Base-by-base conservation (phyloP, 2,797 vertebrate species). In the Dryobates pubescens region DNA sequence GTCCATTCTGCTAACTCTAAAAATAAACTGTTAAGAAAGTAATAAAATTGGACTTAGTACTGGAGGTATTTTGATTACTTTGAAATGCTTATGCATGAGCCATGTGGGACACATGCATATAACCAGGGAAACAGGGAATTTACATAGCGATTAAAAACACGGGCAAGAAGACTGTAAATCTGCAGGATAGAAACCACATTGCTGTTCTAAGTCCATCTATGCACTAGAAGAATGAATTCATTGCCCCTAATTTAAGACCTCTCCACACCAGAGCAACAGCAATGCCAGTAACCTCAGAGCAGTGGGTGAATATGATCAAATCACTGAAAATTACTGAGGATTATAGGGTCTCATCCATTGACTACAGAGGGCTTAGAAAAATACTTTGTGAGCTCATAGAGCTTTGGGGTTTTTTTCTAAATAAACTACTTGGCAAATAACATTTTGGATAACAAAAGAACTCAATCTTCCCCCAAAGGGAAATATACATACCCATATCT, bases 31-130 rank as follows among this genome's bases (percentile, higher is more conserved):
- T 73, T 90, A 92, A 70, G 85, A 89, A 86, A 92, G 82, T 29
- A 93, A 94, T 96, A 93, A 94, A 92, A 82, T 36, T 70, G 24
- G 88, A 81, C 49, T 96, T 95, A 92, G 34, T 30, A 87, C n/a
- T 73, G 61, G 61, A 91, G 51, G 36, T 17, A 86, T 90, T 95
- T 77, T 70, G 24, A 49, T 32, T 89, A 38, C 75, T 93, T 87
- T 92, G 51, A 85, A 89, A 85, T 53, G 65, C 19, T 71, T 93
- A 83, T 45, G 9, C 29, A n/a, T 54, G 82, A 95, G 24, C 64
- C 30, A 14, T 53, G 24, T 83, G 22, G 27, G 32, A 88, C 45
- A 69, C 6, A 32, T 34, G 57, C 30, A 63, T 13, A 36, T 69
- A 77, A 79, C 71, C 38, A 77, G 58, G 36, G 68, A 64, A 89